Evolutionary conservation across 2,113 vertebrate genomes (phyloP).

Genomic region (Procavia capensis): DNA sequence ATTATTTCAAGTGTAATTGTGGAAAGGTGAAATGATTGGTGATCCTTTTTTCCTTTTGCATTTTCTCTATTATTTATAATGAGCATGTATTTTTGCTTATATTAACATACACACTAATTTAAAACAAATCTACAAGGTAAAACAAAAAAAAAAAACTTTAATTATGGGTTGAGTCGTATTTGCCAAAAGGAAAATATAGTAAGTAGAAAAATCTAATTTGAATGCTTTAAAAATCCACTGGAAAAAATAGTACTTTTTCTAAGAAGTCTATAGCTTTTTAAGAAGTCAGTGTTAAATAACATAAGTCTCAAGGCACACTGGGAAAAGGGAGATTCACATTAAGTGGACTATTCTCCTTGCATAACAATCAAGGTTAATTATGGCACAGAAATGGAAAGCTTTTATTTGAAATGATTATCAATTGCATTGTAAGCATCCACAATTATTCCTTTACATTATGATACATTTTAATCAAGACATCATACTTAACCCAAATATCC

Average conservation of each 20-base stretch:
- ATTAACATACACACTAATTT: neutral
- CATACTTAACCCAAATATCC: neutral
- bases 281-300: neutral
- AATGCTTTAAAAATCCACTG: neutral
- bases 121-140: neutral
- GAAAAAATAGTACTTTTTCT: neutral
- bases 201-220: neutral
- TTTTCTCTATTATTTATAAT: neutral
- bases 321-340: accelerated
- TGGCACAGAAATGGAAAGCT: accelerated
- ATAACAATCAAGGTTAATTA: accelerated
- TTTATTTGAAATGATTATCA: neutral
- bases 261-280: constrained; percentile 20
- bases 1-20: neutral
- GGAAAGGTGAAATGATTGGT: neutral
- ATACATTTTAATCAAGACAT: neutral
- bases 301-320: neutral
- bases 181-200: neutral
- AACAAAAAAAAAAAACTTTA: neutral
- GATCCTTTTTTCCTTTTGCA: neutral
- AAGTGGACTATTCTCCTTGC: accelerated
- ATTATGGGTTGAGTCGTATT: neutral
- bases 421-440: neutral
- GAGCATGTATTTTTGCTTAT: neutral
- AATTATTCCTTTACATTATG: neutral